Base-by-base conservation (phyloP, 2,888 invertebrate genomes). In the Gymnocheta viridis region DNA sequence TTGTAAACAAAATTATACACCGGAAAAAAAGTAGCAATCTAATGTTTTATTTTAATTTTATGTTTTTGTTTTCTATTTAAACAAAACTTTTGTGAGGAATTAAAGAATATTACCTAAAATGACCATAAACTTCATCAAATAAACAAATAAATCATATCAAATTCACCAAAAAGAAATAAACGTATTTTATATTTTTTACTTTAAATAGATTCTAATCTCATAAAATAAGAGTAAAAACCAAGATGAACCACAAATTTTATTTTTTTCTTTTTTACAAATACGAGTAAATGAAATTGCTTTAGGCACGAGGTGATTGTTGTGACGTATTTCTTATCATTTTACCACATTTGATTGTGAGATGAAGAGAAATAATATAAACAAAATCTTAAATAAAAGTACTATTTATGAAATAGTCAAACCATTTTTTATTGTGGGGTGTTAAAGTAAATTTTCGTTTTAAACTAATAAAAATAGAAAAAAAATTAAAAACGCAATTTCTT, bases 311-410 rank as follows among this genome's bases (percentile, higher is more conserved):
- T 51, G 14, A 32, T 67, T 51, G 5, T 14, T 66, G 17, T 66
- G 64, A 66, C 64, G 44, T 41, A 72, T 60, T 72, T 58, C 35
- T 72, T 72, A 72, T 72, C 72, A 72, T 19, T 60, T 58, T 24
- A 6, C 58, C 47, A 32, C 19, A 58, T 9, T 47, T 60, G 10
- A 60, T 72, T 35, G 7, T n/a, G 32, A 49, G 60, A 17, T 72
- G n/a, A 24, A 47, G 44, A 22, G 10, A 44, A 70, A 41, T 1
- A 41, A 35, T 0, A 24, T 38, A 69, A 38, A 32, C 12, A 64
- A 41, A 64, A 64, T 64, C 9, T 27, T 27, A 41, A 4, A 17
- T 51, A 2, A 10, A 32, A 10, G 4, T 3, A 29, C n/a, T 29
- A 56, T 17, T 56, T n/a, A 29, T 54, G 14, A 54, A n/a, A 54